Evolutionary conservation across 2,113 vertebrate species (phyloP), one percentile per base, ranked within the genome.

Genomic region (Coturnix japonica): DNA sequence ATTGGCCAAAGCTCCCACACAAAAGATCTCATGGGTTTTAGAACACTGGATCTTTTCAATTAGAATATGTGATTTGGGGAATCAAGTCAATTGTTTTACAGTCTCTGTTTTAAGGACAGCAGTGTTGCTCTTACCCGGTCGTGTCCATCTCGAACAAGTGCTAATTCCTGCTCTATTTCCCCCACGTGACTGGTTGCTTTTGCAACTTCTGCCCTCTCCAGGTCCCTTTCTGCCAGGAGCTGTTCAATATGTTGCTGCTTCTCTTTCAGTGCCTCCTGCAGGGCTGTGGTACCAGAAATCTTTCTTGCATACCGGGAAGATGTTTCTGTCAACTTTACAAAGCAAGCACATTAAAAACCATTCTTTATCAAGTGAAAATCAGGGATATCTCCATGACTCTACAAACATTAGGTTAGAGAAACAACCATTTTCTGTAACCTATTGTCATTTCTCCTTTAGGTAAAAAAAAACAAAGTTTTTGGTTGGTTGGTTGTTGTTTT

Each of bases 181-280:
- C 99, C 99, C 26, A 98, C 99, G 57, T 99, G 99, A 95, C 98
- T 98, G 13, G 99, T 99, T 94, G 99, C 99, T 95, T 99, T 99
- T 71, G 99, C 99, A 85, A 99, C 98, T 96, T 99, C 99, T 26
- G 98, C 99, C 95, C 98, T 98, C 97, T 99, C 99, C 96, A 99
- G 97, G 96, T 99, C 99, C 87, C 99, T 97, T 94, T 99, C 99
- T 21, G 98, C 99, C 97, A 99, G 98, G 70, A 99, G 98, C 96
- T 99, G 99, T 90, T 99, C 99, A 63, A 99, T 99, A 95, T 99
- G 99, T 96, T 99, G 99, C 97, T 99, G 99, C 92, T 99, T 99
- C 97, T 99, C 99, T 97, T 99, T 99, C 95, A 99, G 97, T 1
- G 99, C 99, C 96, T 99, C 99, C 97, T 99, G 99, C 46, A 99